Evolutionary conservation across 2,888 invertebrate species (phyloP).

Genomic region (Micropterix aruncella): DNA sequence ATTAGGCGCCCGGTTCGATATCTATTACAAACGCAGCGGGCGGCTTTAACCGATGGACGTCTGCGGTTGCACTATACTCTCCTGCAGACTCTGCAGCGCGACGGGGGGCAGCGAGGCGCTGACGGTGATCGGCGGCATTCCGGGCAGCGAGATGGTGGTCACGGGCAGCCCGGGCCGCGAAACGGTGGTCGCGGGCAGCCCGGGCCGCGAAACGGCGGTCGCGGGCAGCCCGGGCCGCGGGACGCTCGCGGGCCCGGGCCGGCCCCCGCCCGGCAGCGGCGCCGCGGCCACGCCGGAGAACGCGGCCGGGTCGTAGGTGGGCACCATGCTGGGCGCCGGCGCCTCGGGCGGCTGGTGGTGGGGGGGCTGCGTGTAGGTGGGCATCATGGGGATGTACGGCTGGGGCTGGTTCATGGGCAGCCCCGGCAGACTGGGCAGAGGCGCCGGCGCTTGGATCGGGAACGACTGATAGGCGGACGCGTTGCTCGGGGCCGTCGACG

Average conservation of each 20-base stretch:
- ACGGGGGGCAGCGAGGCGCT: slow-evolving; percentile 53
- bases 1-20: not conserved
- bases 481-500: too few species aligned
- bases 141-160: slow-evolving; percentile 55
- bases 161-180: slow-evolving; percentile 46
- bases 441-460: slow-evolving; percentile 36
- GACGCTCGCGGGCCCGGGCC: slow-evolving; percentile 48
- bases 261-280: slow-evolving; percentile 22
- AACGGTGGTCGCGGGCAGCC: slow-evolving; percentile 45
- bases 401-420: slow-evolving; percentile 39
- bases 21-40: too few species aligned
- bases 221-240: slow-evolving; percentile 46
- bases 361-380: slow-evolving; percentile 26
- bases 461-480: slow-evolving; percentile 29
- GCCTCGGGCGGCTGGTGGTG: slow-evolving; percentile 11
- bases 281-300: slow-evolving; percentile 24
- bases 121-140: slow-evolving; percentile 69
- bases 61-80: slow-evolving; percentile 10
- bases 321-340: slow-evolving; percentile 21
- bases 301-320: slow-evolving; percentile 32
- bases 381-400: slow-evolving; percentile 38
- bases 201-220: slow-evolving; percentile 53
- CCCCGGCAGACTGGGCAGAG: slow-evolving; percentile 34
- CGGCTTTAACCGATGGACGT: not conserved
- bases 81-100: slow-evolving; percentile 40